These are phyloP conservation scores for Enteromius mattozi DNA, from an alignment of 2,797 vertebrate species.

Conservation along the genomic window DNA sequence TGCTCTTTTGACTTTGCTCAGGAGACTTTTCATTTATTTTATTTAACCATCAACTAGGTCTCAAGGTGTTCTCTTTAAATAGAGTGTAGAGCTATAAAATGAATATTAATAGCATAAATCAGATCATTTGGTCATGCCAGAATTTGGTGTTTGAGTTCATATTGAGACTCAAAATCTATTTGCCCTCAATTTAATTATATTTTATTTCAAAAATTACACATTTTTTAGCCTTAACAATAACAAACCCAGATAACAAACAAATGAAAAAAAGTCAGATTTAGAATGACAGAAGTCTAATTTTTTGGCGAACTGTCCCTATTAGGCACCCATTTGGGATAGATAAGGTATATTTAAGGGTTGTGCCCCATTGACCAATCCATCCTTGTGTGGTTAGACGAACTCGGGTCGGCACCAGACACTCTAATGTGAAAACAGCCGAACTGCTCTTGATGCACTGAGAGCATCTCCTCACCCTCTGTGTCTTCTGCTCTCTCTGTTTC, in stretches of 20 bases:
- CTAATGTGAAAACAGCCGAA: neutral
- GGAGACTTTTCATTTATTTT: neutral
- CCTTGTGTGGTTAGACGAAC: neutral
- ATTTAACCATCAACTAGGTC: neutral
- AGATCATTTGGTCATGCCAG: neutral
- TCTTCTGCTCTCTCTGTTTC: conserved; percentile 60
- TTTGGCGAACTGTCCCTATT: neutral
- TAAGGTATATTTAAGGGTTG: neutral
- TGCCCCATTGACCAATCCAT: neutral
- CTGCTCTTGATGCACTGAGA: conserved; percentile 37
- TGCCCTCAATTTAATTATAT: neutral
- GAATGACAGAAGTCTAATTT: neutral
- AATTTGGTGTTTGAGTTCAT: neutral
- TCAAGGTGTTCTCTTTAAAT: neutral
- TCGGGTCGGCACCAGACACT: neutral
- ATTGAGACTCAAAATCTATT: neutral
- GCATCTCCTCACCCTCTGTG: conserved; percentile 34
- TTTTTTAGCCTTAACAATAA: neutral
- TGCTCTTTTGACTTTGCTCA: neutral
- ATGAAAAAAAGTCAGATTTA: neutral
- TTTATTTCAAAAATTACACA: neutral
- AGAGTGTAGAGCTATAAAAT: neutral
- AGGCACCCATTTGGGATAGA: neutral
- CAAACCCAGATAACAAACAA: too few relatives aligned
- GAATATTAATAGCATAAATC: neutral